These are phyloP conservation scores for Panopea generosa DNA, from an alignment of 2,888 invertebrate genomes.

Conservation along the genomic window DNA sequence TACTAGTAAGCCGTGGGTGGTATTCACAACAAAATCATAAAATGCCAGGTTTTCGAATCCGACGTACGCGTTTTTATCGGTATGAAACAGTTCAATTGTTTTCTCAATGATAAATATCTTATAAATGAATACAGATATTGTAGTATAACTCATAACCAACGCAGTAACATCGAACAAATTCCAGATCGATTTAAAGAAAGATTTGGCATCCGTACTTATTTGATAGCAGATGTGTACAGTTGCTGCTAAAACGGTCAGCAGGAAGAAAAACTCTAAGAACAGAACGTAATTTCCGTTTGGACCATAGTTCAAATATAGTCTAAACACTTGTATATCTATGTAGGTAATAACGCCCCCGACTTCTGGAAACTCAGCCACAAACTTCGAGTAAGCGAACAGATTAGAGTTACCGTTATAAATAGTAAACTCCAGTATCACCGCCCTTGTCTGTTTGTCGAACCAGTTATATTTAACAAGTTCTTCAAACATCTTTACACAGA, in stretches of 20 bases:
- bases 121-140: conserved; percentile 79
- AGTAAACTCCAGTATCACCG: conserved; percentile 80
- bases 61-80: conserved; percentile 71
- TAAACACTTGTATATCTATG: conserved; percentile 67
- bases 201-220: conserved; percentile 55
- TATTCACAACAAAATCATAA: conserved; percentile 83
- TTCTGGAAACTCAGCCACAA: conserved; percentile 76
- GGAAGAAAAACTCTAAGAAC: conserved; percentile 64
- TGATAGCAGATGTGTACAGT: conserved; percentile 53
- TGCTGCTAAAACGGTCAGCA: conserved; percentile 53
- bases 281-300: conserved; percentile 61
- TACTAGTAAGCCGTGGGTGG: conserved; percentile 65
- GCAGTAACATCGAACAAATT: conserved; percentile 83
- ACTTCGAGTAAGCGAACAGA: conserved; percentile 71
- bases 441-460: conserved; percentile 78
- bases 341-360: conserved; percentile 68
- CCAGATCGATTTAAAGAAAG: conserved; percentile 84
- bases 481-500: conserved; percentile 51
- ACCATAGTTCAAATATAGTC: conserved; percentile 61
- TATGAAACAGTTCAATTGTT: conserved; percentile 60
- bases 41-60: conserved; percentile 82
- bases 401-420: conserved; percentile 78
- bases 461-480: conserved; percentile 67
- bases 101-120: conserved; percentile 51
- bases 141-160: conserved; percentile 80